phyloP scores from a whole-genome alignment of 2,888 invertebrate genomes.

The Eledone cirrhosa region DNA sequence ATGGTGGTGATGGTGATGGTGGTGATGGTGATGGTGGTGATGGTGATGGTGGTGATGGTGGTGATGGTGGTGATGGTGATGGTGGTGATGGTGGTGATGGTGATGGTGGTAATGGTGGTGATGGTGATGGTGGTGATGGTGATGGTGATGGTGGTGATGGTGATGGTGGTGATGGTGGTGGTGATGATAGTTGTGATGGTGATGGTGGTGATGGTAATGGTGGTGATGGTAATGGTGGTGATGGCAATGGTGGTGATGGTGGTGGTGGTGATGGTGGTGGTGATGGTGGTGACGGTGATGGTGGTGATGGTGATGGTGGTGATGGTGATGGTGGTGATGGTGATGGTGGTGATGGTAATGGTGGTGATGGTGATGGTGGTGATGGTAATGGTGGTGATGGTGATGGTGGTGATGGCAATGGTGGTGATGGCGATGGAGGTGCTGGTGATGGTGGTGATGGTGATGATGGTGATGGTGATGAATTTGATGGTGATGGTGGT shows the following conservation, averaged over 20 bases:
- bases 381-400: too few species aligned
- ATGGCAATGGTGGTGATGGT: neutral
- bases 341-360: too few species aligned
- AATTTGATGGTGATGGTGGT: too few species aligned
- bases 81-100: neutral
- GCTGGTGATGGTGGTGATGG: too few species aligned
- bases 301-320: neutral
- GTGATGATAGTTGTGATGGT: neutral
- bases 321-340: too few species aligned
- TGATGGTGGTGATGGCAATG: too few species aligned
- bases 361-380: too few species aligned
- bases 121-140: neutral
- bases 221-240: neutral
- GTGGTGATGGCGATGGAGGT: too few species aligned
- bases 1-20: neutral
- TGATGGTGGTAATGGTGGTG: neutral
- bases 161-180: neutral
- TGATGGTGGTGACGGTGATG: neutral
- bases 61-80: slow-evolving; percentile 29
- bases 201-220: neutral
- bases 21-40: neutral
- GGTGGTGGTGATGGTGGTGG: neutral
- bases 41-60: slow-evolving; percentile 27
- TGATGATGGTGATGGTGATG: too few species aligned
- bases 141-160: neutral